A percentile compares a stretch with the other conserved stretches of the same genome.
Conservation (phyloP, 1,140 invertebrate species). For the Drosophila burlai region DNA sequence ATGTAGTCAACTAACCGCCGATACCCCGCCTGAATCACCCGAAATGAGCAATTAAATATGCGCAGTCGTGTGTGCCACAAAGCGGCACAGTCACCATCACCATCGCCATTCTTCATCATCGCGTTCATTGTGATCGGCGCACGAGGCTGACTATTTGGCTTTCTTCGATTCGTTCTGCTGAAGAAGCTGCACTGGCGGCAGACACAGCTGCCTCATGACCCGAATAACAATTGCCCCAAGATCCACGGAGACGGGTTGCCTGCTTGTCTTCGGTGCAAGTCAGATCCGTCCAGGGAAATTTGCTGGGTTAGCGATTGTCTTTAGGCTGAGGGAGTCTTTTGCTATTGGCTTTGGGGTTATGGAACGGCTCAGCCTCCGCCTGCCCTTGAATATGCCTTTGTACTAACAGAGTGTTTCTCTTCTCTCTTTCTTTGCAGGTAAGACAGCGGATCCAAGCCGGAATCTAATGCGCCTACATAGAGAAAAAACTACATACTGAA, state of each 20-base stretch:
- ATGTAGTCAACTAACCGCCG: conserved; percentile 52
- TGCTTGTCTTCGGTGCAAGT: conserved; percentile 23
- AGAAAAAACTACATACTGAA: neutral
- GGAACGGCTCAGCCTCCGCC: neutral
- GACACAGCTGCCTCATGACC: conserved; percentile 56
- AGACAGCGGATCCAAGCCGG: neutral
- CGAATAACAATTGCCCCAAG: conserved; percentile 49
- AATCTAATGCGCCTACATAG: neutral
- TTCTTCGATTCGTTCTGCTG: conserved; percentile 51
- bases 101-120: conserved; percentile 26
- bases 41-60: conserved; percentile 81
- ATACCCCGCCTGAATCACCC: conserved; percentile 54
- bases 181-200: conserved; percentile 39
- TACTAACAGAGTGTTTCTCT: neutral
- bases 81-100: conserved; percentile 29
- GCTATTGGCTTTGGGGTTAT: conserved; percentile 5
- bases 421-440: conserved; percentile 26
- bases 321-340: neutral
- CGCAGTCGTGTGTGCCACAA: conserved; percentile 72
- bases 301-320: conserved; percentile 31
- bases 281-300: conserved; percentile 9
- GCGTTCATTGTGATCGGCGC: conserved; percentile 31
- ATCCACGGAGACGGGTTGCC: conserved; percentile 7
- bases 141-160: conserved; percentile 32
- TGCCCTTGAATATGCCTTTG: conserved; percentile 18